phyloP scores from a whole-genome alignment of 53 echinoderm and acorn worm species.

The Actinopyga echinites region DNA sequence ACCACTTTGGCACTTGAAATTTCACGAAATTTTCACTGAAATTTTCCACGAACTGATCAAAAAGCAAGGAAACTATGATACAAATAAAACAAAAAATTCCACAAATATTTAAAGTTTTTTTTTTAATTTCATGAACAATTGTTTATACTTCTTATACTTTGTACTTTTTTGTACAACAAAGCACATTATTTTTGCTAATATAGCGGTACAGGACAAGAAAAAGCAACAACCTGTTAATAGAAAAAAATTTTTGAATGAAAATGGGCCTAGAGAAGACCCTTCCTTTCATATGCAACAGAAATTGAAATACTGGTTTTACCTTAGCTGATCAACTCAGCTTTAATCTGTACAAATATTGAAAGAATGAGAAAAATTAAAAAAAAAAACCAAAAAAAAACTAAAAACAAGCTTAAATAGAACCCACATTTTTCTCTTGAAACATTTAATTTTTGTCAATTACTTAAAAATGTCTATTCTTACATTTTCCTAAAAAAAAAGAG shows the following conservation, averaged over 20 bases:
- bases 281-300: slow-evolving; percentile 12
- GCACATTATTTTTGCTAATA: slow-evolving; percentile 41
- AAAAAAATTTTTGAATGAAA: slow-evolving; percentile 6
- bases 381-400: neutral
- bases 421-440: neutral
- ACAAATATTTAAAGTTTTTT: no score
- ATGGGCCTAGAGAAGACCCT: neutral
- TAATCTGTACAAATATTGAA: slow-evolving; percentile 18
- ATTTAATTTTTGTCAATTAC: no score
- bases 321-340: neutral
- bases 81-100: no score
- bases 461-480: no score
- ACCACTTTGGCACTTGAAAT: no score
- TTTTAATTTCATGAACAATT: no score
- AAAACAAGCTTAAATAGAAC: neutral
- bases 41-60: no score
- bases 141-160: slow-evolving; percentile 36
- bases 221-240: slow-evolving; percentile 16
- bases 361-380: slow-evolving; percentile 13
- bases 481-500: no score
- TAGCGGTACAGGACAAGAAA: slow-evolving; percentile 32
- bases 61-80: no score
- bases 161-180: slow-evolving; percentile 43
- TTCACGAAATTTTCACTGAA: no score
- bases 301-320: slow-evolving; percentile 29